Evolutionary conservation across 2,113 vertebrate species (phyloP), one percentile per base, ranked within the genome.

Genomic region (Marcusenius ussheri): DNA sequence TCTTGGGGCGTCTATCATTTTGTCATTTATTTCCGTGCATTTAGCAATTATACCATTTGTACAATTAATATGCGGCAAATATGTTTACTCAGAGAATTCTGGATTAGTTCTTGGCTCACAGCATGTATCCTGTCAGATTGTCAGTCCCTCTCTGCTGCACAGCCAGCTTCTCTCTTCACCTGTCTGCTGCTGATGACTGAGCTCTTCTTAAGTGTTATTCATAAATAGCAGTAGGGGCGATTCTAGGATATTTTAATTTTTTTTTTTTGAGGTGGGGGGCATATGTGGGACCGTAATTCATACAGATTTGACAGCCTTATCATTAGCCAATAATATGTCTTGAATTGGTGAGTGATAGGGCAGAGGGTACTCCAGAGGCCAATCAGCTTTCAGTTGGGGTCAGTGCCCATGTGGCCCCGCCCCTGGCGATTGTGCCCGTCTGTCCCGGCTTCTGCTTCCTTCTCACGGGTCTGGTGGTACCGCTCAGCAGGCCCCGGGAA

Each of bases 401-500:
- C 58, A 66, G 58, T n/a, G 58, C 58, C 8, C n/a, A 3, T 66
- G 62, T 27, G n/a, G 62, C 9, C 62, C 62, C 31, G 3, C 27
- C 74, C 5, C 31, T 19, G 74, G 5, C 35, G 6, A 42, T 42
- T 56, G 17, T 5, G 5, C 49, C 31, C 24, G n/a, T 4, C 15
- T 1, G 62, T 24, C n/a, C 7, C 58, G 35, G 10, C 51, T 11
- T 27, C 50, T n/a, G 21, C 50, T 77, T 0, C 86, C 74, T 91
- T 90, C 90, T 91, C 91, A 19, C 46, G 19, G 11, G 11, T 80
- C 74, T 80, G 35, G 15, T 19, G 74, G 35, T 70, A 70, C 10
- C 62, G 9, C 3, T n/a, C 91, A 91, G 89, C 92, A 93, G 96
- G 96, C 89, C 94, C 97, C 50, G 96, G 97, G 80, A 97, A 96